Percentiles rank a stretch among this genome's conserved stretches.
These are phyloP conservation scores for Cochlearius cochlearius DNA, from an alignment of 2,113 vertebrate genomes.

Conservation along the genomic window DNA sequence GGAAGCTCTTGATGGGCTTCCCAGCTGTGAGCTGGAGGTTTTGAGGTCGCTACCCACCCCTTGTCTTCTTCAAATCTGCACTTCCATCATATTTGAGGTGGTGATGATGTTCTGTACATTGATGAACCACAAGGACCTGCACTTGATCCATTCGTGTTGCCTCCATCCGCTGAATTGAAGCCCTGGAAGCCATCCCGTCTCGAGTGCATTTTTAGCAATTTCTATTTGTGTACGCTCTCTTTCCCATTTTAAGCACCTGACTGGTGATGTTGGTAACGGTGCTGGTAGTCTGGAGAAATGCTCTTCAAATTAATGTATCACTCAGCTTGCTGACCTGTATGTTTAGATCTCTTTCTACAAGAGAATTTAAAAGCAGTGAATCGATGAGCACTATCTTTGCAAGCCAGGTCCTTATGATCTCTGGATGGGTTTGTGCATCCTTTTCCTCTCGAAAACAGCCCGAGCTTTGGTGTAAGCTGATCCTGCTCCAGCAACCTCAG, in stretches of 20 bases:
- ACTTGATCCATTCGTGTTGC: accelerated
- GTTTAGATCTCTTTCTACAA: neutral
- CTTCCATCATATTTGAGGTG: accelerated
- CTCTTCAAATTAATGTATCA: neutral
- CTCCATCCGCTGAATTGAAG: neutral
- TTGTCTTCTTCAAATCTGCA: neutral
- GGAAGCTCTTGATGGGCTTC: neutral
- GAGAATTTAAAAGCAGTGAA: neutral
- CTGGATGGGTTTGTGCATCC: neutral
- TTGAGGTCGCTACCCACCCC: neutral
- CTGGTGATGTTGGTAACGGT: neutral
- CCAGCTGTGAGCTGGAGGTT: neutral
- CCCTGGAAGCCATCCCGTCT: neutral
- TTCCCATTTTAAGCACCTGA: neutral
- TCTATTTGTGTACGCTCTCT: neutral
- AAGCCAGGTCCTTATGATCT: neutral
- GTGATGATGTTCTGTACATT: neutral
- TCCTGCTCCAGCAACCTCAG: neutral
- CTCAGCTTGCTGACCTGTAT: neutral
- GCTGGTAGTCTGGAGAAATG: neutral
- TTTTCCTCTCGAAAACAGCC: neutral
- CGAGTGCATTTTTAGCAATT: neutral
- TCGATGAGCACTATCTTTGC: neutral
- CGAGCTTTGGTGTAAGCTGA: neutral
- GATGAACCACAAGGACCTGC: neutral